These are phyloP conservation scores for Barnardius zonarius DNA, from an alignment of 2,113 vertebrate genomes.

Conservation along the genomic window DNA sequence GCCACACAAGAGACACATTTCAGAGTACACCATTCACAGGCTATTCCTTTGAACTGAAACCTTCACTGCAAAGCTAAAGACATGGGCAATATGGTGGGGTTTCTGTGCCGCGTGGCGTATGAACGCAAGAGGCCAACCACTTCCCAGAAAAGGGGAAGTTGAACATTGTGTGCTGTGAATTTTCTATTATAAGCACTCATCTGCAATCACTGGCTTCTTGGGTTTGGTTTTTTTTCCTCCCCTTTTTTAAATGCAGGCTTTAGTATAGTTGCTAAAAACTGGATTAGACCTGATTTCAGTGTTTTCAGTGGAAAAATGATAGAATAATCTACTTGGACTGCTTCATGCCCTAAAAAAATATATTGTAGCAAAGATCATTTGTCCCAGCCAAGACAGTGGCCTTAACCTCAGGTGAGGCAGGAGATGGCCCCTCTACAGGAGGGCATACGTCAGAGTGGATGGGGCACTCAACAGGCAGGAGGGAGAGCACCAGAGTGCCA, in stretches of 20 bases:
- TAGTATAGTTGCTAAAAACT: background rate
- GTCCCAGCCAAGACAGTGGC: background rate
- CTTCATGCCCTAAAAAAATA: background rate
- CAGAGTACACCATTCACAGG: background rate
- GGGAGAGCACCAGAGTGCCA: background rate
- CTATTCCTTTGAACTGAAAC: background rate
- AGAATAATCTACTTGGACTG: background rate
- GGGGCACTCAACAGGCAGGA: accelerated
- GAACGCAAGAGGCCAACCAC: background rate
- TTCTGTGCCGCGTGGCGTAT: background rate
- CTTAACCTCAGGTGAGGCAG: background rate
- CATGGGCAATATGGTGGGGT: background rate
- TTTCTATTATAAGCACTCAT: background rate
- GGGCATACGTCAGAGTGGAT: accelerated
- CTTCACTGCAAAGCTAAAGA: background rate
- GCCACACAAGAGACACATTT: background rate
- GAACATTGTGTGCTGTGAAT: background rate
- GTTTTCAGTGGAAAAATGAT: background rate
- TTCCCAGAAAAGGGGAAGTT: background rate
- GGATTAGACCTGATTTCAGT: background rate
- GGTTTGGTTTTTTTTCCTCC: background rate
- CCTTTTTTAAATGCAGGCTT: background rate
- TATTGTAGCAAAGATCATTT: background rate
- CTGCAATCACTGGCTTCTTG: background rate
- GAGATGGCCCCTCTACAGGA: background rate